phyloP scores from a whole-genome alignment of 2,888 invertebrate species.

The Drosophila nr. perissopoda region DNA sequence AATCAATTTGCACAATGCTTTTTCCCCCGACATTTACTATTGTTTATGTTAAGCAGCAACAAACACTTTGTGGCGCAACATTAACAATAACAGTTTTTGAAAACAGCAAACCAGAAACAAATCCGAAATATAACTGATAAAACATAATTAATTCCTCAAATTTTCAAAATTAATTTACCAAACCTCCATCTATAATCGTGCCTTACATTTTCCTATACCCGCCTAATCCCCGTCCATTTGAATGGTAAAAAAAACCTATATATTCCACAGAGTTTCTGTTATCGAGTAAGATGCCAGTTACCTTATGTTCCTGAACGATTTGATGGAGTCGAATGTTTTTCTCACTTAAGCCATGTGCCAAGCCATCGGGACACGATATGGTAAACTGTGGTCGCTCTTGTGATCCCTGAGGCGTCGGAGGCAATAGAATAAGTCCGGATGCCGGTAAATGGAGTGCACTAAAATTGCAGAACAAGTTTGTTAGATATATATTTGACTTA shows the following conservation, averaged over 20 bases:
- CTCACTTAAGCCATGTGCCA: constrained; percentile 85
- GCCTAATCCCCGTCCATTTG: too few relatives aligned
- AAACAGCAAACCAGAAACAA: constrained; percentile 27
- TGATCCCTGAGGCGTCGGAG: constrained; percentile 87
- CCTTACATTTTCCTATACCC: too few relatives aligned
- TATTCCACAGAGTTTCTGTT: background rate
- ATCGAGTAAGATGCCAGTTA: constrained; percentile 75
- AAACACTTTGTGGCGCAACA: constrained; percentile 43
- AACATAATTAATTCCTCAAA: background rate
- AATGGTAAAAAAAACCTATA: background rate
- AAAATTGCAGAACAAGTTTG: constrained; percentile 6
- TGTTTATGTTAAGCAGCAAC: constrained; percentile 3
- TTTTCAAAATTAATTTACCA: background rate
- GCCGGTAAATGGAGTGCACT: constrained; percentile 81
- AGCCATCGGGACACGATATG: constrained; percentile 84
- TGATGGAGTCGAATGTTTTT: constrained; percentile 89
- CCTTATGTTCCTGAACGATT: constrained; percentile 92
- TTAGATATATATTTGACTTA: background rate
- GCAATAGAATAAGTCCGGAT: constrained; percentile 82
- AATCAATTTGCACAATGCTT: constrained; percentile 25
- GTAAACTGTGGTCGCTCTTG: constrained; percentile 82
- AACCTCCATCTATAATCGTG: too few relatives aligned
- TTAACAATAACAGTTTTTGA: constrained; percentile 19
- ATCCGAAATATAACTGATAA: constrained; percentile 4
- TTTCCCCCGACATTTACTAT: constrained; percentile 1